These are phyloP conservation scores for Bombus superbus DNA, from an alignment of 1,140 invertebrate genomes.

Conservation along the genomic window DNA sequence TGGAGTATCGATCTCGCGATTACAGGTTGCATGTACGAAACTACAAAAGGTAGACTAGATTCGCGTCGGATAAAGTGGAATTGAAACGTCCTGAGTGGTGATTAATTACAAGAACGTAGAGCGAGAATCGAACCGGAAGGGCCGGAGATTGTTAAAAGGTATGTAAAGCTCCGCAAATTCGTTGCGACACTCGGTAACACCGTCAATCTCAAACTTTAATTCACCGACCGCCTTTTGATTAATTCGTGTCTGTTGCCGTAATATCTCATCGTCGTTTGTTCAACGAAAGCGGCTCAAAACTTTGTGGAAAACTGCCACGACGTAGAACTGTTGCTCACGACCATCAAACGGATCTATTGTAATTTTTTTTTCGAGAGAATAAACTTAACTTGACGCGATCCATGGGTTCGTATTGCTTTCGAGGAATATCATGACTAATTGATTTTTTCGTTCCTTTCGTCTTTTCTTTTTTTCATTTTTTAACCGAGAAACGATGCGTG, in stretches of 20 bases:
- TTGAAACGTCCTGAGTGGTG: slow-evolving; percentile 24
- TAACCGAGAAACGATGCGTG: not conserved
- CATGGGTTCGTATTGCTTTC: slow-evolving; percentile 4
- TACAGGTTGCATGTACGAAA: not conserved
- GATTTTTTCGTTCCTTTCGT: not conserved
- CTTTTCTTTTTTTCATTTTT: not conserved
- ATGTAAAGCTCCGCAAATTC: slow-evolving; percentile 1
- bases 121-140: not conserved
- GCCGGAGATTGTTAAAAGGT: slow-evolving; percentile 1
- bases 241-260: not conserved
- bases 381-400: not conserved
- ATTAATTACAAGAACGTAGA: slow-evolving; percentile 26
- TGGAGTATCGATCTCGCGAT: not conserved
- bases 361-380: not conserved
- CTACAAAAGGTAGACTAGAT: not conserved
- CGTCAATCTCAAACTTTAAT: slow-evolving; percentile 29
- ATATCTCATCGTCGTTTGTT: not conserved
- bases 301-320: slow-evolving; percentile 22
- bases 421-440: not conserved
- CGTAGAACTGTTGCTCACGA: slow-evolving; percentile 4
- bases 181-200: slow-evolving; percentile 17
- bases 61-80: slow-evolving; percentile 15
- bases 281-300: not conserved
- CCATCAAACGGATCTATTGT: not conserved
- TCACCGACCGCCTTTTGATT: not conserved